These are phyloP conservation scores for Hemistola chrysoprasaria DNA, from an alignment of 2,888 invertebrate genomes.

Conservation along the genomic window DNA sequence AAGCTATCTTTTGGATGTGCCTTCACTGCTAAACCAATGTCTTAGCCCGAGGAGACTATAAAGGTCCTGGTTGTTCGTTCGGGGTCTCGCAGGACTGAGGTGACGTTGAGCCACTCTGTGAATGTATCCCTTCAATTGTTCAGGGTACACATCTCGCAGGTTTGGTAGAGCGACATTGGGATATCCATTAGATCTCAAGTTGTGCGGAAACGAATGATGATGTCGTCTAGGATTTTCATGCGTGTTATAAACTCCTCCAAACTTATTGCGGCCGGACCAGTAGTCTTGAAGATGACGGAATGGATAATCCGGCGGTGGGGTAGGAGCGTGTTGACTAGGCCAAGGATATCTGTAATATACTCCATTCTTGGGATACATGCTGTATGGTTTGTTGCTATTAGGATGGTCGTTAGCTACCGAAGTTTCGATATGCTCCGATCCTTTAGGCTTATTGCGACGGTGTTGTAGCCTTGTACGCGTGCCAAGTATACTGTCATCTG, in stretches of 20 bases:
- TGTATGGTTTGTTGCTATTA: slow-evolving; percentile 30
- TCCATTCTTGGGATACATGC: slow-evolving; percentile 46
- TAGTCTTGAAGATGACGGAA: slow-evolving; percentile 74
- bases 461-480: slow-evolving; percentile 73
- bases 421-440: slow-evolving; percentile 38
- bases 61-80: slow-evolving; percentile 62
- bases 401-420: slow-evolving; percentile 30
- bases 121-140: slow-evolving; percentile 53
- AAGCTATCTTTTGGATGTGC: slow-evolving; percentile 74
- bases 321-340: slow-evolving; percentile 64
- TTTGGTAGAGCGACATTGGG: slow-evolving; percentile 47
- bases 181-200: slow-evolving; percentile 57
- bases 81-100: slow-evolving; percentile 50
- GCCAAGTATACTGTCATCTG: slow-evolving; percentile 65
- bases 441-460: slow-evolving; percentile 64
- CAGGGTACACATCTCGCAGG: slow-evolving; percentile 50
- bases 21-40: slow-evolving; percentile 77
- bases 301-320: slow-evolving; percentile 67
- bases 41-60: slow-evolving; percentile 72
- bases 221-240: slow-evolving; percentile 72
- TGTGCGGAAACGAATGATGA: slow-evolving; percentile 71
- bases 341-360: slow-evolving; percentile 67
- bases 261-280: slow-evolving; percentile 64
- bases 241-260: slow-evolving; percentile 66
- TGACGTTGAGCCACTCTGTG: slow-evolving; percentile 55